Evolutionary conservation across 2,797 vertebrate species (phyloP), one percentile per base, ranked within the genome.

Genomic region (Phalloptychus januarius): DNA sequence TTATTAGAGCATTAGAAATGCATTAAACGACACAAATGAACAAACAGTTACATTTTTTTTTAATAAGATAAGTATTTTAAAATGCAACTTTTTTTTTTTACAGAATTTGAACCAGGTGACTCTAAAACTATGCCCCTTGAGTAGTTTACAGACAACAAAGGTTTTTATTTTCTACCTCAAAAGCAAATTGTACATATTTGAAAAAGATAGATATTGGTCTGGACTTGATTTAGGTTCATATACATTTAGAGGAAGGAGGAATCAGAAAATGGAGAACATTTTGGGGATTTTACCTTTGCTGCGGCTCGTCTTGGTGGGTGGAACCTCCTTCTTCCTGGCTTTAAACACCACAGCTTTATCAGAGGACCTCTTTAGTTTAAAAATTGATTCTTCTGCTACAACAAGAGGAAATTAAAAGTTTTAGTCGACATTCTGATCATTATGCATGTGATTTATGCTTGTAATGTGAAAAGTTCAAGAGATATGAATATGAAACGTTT

Each of bases 301-400:
- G 52, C 56, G 11, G 40, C n/a, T 71, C 25, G 73, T 83, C 61
- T 85, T 86, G 61, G 85, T 79, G 36, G 83, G 73, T 0, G 72
- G 80, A 16, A 33, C 74, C 58, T 94, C 89, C 75, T 95, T 97
- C 86, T 90, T 97, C 42, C 87, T 94, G 45, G 92, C 88, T 83
- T 95, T 94, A 78, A 98, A 98, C n/a, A 96, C 83, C 73, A 98
- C 95, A 16, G 96, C 91, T 71, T 92, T 98, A 48, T 96, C 94
- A 69, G 88, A 88, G 0, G 95, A 89, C 48, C 95, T 97, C 85
- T 94, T 98, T 67, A 97, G 76, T 86, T 95, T 94, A 88, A 98
- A 98, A 28, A 87, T 86, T 40, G 92, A 88, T 42, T 92, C 95
- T 50, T 86, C 90, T 58, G 72, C 63, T 40, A n/a, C 10, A 71